Percentiles rank a stretch among this genome's conserved stretches.
phyloP scores from a whole-genome alignment of 1,140 invertebrate species.

The Drosophila orena region DNA sequence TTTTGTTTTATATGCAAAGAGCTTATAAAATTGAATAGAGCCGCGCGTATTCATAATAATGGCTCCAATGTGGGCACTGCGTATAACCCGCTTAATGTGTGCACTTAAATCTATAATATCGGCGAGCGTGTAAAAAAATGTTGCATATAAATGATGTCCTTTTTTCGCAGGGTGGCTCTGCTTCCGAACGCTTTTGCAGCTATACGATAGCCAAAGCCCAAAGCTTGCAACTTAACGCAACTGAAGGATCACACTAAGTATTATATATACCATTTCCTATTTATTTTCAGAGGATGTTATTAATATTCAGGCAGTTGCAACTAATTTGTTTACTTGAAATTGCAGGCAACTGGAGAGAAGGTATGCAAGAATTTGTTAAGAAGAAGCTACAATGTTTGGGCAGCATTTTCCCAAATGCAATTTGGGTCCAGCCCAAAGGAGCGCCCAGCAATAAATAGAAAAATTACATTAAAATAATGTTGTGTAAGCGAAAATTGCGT shows the following conservation, averaged over 20 bases:
- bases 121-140: constrained; percentile 61
- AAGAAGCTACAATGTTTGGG: too few relatives aligned
- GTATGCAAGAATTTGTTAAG: too few relatives aligned
- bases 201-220: background rate
- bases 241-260: background rate
- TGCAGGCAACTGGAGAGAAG: too few relatives aligned
- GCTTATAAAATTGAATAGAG: constrained; percentile 77
- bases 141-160: constrained; percentile 66
- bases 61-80: constrained; percentile 30
- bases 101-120: constrained; percentile 80
- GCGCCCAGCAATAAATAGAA: constrained; percentile 35
- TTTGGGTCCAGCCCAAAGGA: constrained; percentile 30
- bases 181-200: background rate
- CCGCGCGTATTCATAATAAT: constrained; percentile 54
- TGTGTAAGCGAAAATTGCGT: constrained; percentile 58
- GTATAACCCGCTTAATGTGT: constrained; percentile 58
- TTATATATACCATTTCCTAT: too few relatives aligned
- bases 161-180: constrained; percentile 50
- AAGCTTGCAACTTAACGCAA: background rate
- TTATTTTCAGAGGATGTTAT: too few relatives aligned
- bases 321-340: too few relatives aligned
- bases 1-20: constrained; percentile 53
- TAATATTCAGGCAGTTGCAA: too few relatives aligned
- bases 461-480: constrained; percentile 63
- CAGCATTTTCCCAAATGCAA: background rate